phyloP scores from a whole-genome alignment of 2,888 invertebrate species.

The Therioaphis trifolii region DNA sequence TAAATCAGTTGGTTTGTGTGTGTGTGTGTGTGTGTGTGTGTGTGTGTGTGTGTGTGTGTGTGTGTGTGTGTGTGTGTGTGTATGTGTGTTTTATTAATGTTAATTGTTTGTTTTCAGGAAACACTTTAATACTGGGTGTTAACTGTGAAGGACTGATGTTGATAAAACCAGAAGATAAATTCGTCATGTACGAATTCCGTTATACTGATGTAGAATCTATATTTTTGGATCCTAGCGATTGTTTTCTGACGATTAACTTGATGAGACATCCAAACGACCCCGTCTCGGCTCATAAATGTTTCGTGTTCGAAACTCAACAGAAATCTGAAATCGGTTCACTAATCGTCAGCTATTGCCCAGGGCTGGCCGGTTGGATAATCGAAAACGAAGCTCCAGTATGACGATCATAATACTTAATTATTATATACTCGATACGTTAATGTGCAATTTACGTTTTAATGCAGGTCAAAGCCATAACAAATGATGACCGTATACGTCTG shows the following conservation, averaged over 20 bases:
- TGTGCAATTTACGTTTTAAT: constrained; percentile 22
- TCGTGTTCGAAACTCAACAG: constrained; percentile 90
- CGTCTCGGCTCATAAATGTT: constrained; percentile 77
- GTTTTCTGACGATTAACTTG: constrained; percentile 89
- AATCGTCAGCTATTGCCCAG: constrained; percentile 90
- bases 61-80: no score
- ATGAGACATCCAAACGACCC: constrained; percentile 78
- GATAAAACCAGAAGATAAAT: constrained; percentile 91
- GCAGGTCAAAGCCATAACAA: constrained; percentile 78
- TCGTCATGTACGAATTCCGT: constrained; percentile 89
- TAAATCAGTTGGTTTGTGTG: no score
- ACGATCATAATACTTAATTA: no score
- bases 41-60: no score
- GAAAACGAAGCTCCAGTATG: constrained; percentile 78
- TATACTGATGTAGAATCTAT: constrained; percentile 92
- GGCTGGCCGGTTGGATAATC: constrained; percentile 83
- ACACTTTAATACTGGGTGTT: constrained; percentile 80
- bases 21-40: no score
- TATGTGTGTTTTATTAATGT: no score
- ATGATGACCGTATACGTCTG: constrained; percentile 86
- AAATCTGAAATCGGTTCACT: constrained; percentile 92
- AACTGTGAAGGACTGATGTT: constrained; percentile 91
- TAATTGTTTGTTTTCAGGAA: no score
- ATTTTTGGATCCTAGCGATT: constrained; percentile 90
- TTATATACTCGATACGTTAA: background rate